These are phyloP conservation scores for Eretmochelys imbricata DNA, from an alignment of 2,113 vertebrate genomes.

Conservation along the genomic window DNA sequence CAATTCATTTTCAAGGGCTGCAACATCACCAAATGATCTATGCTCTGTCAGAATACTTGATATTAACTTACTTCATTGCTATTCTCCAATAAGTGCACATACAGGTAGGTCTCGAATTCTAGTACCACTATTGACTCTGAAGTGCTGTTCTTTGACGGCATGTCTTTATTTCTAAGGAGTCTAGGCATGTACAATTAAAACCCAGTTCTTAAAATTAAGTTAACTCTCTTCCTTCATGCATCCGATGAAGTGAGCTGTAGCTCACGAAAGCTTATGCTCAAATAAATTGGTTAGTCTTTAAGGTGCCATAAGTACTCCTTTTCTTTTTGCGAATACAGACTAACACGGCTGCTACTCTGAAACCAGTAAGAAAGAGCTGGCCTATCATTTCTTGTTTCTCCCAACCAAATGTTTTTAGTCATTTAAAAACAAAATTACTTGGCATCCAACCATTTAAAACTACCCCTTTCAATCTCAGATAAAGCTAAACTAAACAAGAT, in stretches of 20 bases:
- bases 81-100: neutral
- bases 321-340: too few species aligned
- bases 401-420: neutral
- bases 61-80: neutral
- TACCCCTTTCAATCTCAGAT: neutral
- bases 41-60: neutral
- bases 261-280: too few species aligned
- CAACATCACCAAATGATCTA: neutral
- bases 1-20: neutral
- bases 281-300: too few species aligned
- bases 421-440: neutral
- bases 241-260: too few species aligned
- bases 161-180: slow-evolving; percentile 7
- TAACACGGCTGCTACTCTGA: too few species aligned
- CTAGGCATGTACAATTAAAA: neutral
- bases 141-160: neutral
- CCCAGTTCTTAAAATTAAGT: neutral
- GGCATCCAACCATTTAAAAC: neutral
- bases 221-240: neutral
- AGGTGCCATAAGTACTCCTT: too few species aligned
- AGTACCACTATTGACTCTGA: slow-evolving; percentile 26
- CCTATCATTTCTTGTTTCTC: neutral
- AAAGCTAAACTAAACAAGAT: neutral
- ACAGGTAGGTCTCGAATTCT: neutral
- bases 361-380: neutral